phyloP scores from a whole-genome alignment of 2,888 invertebrate species.

The Heteropelma amictum region DNA sequence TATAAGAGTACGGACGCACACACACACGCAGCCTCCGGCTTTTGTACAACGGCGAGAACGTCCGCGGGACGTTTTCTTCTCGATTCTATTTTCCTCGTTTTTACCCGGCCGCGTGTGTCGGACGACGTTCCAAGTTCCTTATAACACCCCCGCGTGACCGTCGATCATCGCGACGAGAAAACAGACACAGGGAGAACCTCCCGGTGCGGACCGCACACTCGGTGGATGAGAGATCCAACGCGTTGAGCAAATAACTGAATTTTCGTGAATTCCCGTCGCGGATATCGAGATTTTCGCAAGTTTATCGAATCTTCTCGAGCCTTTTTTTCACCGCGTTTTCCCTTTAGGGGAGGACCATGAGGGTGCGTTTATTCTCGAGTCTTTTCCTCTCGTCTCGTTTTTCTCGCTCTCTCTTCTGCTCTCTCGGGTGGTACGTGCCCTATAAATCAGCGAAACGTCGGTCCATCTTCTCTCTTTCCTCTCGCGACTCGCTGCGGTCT shows the following conservation, averaged over 20 bases:
- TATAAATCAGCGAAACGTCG: slow-evolving; percentile 70
- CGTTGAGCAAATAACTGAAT: too few species aligned
- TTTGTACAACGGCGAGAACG: not conserved
- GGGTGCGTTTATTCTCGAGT: slow-evolving; percentile 18
- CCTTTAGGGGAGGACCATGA: slow-evolving; percentile 15
- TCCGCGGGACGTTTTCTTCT: too few species aligned
- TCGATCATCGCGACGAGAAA: not conserved
- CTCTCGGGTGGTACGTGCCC: slow-evolving; percentile 59
- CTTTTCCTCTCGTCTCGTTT: slow-evolving; percentile 50
- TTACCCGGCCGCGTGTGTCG: slow-evolving; percentile 16
- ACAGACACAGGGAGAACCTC: too few species aligned
- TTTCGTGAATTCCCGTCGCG: too few species aligned
- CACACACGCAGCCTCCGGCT: not conserved
- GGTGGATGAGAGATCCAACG: too few species aligned
- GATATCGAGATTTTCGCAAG: too few species aligned
- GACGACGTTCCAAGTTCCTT: slow-evolving; percentile 39
- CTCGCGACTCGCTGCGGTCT: slow-evolving; percentile 29
- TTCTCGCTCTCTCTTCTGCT: slow-evolving; percentile 26
- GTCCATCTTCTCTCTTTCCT: slow-evolving; percentile 34
- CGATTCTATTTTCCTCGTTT: not conserved
- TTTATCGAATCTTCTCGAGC: slow-evolving; percentile 32
- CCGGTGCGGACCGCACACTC: too few species aligned
- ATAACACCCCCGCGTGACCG: slow-evolving; percentile 29
- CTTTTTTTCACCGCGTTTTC: not conserved
- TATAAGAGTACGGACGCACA: too few species aligned